Conservation (phyloP, 2,113 vertebrate genomes). For the Herpailurus yagouaroundi region DNA sequence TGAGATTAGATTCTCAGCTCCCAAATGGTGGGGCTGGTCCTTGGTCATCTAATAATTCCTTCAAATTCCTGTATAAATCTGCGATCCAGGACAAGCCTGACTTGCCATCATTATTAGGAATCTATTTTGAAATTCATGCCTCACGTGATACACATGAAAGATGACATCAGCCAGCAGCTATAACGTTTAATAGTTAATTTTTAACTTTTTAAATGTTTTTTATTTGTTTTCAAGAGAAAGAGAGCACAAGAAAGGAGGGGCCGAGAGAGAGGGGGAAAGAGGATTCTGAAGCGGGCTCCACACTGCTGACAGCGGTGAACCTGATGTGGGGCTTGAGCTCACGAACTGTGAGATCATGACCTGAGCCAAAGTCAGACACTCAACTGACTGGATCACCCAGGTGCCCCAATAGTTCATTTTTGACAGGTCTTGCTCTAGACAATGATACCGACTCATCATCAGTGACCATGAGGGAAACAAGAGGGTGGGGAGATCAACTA, state of each 20-base stretch:
- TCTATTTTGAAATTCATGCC: background rate
- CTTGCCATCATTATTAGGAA: background rate
- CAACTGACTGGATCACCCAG: no score
- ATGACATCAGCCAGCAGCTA: background rate
- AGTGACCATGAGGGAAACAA: background rate
- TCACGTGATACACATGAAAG: background rate
- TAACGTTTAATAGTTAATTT: background rate
- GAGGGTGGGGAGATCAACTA: background rate
- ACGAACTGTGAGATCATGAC: no score
- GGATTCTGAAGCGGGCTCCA: no score
- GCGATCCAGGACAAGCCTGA: background rate
- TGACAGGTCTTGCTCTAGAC: background rate
- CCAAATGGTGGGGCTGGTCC: background rate
- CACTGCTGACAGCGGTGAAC: no score
- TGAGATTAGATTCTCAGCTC: constrained; percentile 37
- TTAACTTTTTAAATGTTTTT: background rate
- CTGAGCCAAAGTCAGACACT: no score
- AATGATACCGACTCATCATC: background rate
- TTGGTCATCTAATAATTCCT: background rate
- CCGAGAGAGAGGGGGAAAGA: no score
- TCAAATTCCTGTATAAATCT: background rate
- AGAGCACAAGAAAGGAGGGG: no score
- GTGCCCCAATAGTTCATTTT: background rate
- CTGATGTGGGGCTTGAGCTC: no score
- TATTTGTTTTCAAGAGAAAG: no score